Percentiles rank a stretch among this genome's conserved stretches.
Evolutionary conservation across 2,113 vertebrate genomes (phyloP).

Genomic region (Leuciscus idus): DNA sequence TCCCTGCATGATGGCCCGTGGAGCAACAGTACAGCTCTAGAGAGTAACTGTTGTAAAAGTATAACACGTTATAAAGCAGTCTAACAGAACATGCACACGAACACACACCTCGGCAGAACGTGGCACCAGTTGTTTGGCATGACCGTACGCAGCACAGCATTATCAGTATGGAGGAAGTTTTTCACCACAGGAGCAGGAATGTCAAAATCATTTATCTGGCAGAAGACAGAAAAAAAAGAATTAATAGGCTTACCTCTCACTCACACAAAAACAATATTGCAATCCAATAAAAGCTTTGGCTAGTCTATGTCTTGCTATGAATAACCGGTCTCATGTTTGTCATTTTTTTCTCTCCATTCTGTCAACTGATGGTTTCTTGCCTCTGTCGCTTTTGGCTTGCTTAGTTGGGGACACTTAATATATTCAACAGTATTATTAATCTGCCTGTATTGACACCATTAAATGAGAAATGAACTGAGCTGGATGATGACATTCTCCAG

Average conservation of each 20-base stretch:
- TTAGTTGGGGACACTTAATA: too few species aligned
- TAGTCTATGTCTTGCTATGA: background rate
- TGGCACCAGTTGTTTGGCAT: constrained; percentile 86
- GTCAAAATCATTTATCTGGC: constrained; percentile 84
- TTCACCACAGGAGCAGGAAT: constrained; percentile 74
- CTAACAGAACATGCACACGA: background rate
- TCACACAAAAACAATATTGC: background rate
- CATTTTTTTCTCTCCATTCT: too few species aligned
- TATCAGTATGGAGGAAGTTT: constrained; percentile 74
- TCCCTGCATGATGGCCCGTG: background rate
- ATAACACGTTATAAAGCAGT: background rate
- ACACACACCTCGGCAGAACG: constrained; percentile 87
- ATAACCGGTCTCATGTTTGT: background rate
- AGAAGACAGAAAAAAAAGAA: constrained; percentile 1
- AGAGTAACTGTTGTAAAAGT: background rate
- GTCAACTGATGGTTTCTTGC: too few species aligned
- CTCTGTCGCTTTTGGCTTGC: too few species aligned
- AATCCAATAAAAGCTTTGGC: background rate
- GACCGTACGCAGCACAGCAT: constrained; percentile 74
- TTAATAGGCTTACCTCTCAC: background rate
- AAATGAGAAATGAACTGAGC: too few species aligned
- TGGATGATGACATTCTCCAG: too few species aligned
- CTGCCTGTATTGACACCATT: too few species aligned
- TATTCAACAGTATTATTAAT: too few species aligned
- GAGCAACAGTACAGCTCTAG: background rate